Percentiles rank a stretch among this genome's conserved stretches.
These are phyloP conservation scores for Drosophila bocki DNA, from an alignment of 1,140 invertebrate species.

Conservation along the genomic window DNA sequence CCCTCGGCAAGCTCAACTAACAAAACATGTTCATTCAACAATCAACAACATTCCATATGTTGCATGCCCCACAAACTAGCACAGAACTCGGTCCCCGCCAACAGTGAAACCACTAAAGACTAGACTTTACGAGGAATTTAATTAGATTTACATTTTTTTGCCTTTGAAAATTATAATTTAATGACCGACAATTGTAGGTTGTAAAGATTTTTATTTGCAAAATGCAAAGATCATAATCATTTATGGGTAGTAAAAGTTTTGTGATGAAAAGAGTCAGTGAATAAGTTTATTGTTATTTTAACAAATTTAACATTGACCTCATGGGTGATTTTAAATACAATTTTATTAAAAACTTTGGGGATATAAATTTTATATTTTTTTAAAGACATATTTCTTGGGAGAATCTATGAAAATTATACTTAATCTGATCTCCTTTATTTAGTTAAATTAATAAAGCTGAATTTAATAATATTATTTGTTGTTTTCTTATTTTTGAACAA, in stretches of 20 bases:
- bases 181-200: neutral
- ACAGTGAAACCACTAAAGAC: neutral
- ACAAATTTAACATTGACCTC: neutral
- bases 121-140: neutral
- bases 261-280: neutral
- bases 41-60: conserved; percentile 46
- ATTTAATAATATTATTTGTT: too few relatives aligned
- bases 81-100: conserved; percentile 19
- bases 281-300: neutral
- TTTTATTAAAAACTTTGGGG: neutral
- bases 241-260: neutral
- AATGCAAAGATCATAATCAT: neutral
- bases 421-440: neutral
- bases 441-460: neutral
- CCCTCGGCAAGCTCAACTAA: conserved; percentile 8
- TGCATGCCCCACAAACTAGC: conserved; percentile 37
- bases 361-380: neutral
- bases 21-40: conserved; percentile 46
- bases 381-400: too few relatives aligned
- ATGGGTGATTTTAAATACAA: neutral
- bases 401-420: neutral
- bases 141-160: neutral
- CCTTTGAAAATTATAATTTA: neutral
- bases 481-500: neutral
- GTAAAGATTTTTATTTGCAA: conserved; percentile 1